Evolutionary conservation across 2,113 vertebrate genomes (phyloP).

Genomic region (Amphilophus citrinellus): DNA sequence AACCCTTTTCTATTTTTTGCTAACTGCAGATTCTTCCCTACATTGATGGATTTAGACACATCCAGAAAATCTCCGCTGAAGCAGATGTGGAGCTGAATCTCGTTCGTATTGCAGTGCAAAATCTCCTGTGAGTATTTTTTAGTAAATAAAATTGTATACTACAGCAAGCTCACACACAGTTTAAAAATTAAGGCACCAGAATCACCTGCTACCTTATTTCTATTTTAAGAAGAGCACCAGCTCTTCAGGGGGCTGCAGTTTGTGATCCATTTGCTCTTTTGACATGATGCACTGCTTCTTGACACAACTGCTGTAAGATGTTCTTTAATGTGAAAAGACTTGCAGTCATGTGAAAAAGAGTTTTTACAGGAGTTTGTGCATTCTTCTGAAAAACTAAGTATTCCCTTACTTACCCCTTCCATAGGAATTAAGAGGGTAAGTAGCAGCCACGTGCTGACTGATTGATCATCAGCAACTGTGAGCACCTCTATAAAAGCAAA

Average conservation of each 20-base stretch:
- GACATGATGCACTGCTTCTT: background rate
- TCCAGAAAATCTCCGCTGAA: slow-evolving; percentile 97
- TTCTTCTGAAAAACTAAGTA: too few relatives aligned
- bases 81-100: slow-evolving; percentile 97
- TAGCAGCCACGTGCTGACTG: background rate
- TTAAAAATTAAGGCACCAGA: background rate
- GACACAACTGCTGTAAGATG: background rate
- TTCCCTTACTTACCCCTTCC: too few relatives aligned
- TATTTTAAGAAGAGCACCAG: background rate
- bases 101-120: slow-evolving; percentile 97
- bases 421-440: too few relatives aligned
- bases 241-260: background rate
- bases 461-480: background rate
- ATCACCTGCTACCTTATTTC: background rate
- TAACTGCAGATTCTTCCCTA: slow-evolving; percentile 90
- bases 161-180: background rate
- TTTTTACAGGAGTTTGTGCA: too few relatives aligned
- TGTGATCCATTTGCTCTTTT: background rate
- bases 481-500: background rate
- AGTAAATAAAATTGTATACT: slow-evolving; percentile 39
- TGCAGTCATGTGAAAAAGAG: too few relatives aligned
- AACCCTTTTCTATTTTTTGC: background rate
- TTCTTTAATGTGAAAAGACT: background rate
- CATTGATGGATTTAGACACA: slow-evolving; percentile 95
- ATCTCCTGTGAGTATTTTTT: slow-evolving; percentile 88